phyloP scores from a whole-genome alignment of 2,113 vertebrate species.

The Epinephelus lanceolatus region DNA sequence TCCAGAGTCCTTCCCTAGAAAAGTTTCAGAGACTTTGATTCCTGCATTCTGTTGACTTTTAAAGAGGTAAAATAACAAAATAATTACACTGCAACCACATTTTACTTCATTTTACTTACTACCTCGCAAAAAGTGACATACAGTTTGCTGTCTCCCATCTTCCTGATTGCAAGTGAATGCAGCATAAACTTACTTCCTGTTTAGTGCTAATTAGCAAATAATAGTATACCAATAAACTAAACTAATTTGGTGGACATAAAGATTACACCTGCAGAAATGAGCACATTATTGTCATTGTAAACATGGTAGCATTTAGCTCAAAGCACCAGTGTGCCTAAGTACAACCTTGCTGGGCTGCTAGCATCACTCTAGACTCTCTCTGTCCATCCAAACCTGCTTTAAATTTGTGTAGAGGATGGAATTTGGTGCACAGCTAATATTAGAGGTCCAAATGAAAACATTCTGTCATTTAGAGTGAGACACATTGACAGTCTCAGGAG shows the following conservation, averaged over 20 bases:
- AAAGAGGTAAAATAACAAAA: too few relatives aligned
- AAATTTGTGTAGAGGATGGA: not conserved
- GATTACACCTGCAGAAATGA: not conserved
- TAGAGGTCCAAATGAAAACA: not conserved
- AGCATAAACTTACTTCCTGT: not conserved
- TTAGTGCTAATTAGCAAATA: not conserved
- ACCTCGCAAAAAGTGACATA: too few relatives aligned
- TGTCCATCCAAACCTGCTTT: not conserved
- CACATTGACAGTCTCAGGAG: conserved; percentile 8
- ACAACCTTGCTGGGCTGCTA: not conserved
- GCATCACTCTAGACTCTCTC: not conserved
- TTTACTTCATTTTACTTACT: too few relatives aligned
- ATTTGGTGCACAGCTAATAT: not conserved
- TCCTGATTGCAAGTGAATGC: too few relatives aligned
- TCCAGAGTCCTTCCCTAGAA: too few relatives aligned
- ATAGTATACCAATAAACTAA: not conserved
- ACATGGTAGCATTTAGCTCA: not conserved
- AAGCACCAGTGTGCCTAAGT: too few relatives aligned
- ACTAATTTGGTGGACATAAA: not conserved
- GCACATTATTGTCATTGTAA: not conserved
- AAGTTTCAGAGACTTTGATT: too few relatives aligned
- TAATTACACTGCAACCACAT: too few relatives aligned
- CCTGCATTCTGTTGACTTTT: too few relatives aligned
- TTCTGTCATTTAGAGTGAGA: not conserved
- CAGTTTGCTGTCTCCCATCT: too few relatives aligned